These are phyloP conservation scores for Ramphastos sulfuratus DNA, from an alignment of 2,113 vertebrate species.

Conservation along the genomic window DNA sequence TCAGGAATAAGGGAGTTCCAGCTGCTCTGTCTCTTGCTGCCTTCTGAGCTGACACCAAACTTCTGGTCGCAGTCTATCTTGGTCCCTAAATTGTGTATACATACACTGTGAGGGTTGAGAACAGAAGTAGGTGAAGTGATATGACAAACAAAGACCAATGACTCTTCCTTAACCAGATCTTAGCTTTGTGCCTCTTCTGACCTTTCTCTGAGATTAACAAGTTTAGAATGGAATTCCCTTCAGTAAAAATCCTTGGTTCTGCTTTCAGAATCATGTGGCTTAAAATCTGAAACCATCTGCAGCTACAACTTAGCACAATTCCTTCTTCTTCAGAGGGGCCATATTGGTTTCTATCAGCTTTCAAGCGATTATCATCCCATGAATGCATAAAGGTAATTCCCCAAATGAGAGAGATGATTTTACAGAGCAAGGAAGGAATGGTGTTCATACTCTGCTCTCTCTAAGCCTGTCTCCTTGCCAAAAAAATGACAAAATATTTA, in stretches of 20 bases:
- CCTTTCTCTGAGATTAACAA: neutral
- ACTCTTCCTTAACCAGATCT: neutral
- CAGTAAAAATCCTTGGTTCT: neutral
- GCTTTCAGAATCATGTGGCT: neutral
- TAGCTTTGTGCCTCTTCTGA: neutral
- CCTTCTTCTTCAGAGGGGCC: neutral
- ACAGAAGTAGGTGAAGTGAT: neutral
- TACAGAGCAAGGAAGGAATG: neutral
- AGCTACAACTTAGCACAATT: neutral
- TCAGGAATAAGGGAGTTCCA: neutral
- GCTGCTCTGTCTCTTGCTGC: neutral
- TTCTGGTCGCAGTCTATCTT: neutral
- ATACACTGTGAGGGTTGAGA: accelerated
- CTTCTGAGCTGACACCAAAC: neutral
- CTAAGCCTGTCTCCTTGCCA: neutral
- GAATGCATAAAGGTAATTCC: neutral
- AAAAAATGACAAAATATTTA: slow-evolving; percentile 40
- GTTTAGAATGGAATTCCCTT: neutral
- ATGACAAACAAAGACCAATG: neutral
- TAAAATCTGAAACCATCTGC: neutral
- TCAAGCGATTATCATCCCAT: neutral
- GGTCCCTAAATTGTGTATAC: neutral
- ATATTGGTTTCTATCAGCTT: neutral
- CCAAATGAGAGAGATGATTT: neutral
- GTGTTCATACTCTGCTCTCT: neutral